phyloP scores from a whole-genome alignment of 2,113 vertebrate genomes.

The Alces alces region DNA sequence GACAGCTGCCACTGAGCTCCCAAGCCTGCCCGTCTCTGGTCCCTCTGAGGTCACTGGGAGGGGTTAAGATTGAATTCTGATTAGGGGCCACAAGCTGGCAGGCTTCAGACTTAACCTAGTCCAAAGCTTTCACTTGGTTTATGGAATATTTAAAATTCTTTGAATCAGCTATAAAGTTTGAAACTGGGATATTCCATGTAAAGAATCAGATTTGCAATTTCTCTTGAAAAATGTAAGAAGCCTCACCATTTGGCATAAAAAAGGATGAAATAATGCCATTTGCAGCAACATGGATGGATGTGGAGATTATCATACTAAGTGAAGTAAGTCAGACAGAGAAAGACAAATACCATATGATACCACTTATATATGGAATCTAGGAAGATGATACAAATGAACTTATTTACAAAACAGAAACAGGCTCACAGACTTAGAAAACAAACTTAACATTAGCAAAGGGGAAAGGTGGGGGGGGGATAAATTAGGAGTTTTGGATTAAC shows the following conservation, averaged over 20 bases:
- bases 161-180: not conserved
- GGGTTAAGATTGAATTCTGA: too few species aligned
- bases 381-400: not conserved
- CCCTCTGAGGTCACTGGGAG: not conserved
- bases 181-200: not conserved
- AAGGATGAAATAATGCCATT: not conserved
- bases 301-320: not conserved
- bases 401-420: not conserved
- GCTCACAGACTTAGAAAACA: not conserved
- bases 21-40: not conserved
- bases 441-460: not conserved
- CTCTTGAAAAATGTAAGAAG: not conserved
- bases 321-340: not conserved
- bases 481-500: not conserved
- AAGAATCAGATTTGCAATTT: not conserved
- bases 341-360: not conserved
- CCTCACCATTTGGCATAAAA: not conserved
- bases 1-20: not conserved
- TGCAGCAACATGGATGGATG: not conserved
- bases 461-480: not conserved
- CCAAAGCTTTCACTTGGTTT: not conserved
- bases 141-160: not conserved
- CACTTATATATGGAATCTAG: not conserved
- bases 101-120: not conserved
- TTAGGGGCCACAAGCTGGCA: not conserved